Evolutionary conservation across 2,888 invertebrate genomes (phyloP).

Genomic region (Platycnemis pennipes): DNA sequence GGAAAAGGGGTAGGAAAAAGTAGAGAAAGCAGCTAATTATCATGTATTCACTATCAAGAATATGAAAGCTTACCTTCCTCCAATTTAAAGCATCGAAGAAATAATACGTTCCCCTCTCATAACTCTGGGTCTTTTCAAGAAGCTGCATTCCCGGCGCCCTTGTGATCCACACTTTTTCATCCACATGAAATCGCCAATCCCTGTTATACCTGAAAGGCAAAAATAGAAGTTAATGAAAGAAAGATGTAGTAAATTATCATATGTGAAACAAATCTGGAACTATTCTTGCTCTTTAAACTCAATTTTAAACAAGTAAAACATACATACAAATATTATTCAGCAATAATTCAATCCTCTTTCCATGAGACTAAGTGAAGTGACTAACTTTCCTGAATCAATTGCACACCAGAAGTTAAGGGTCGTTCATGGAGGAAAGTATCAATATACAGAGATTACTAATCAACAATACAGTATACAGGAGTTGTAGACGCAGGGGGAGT

Average conservation of each 20-base stretch:
- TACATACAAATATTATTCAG: too few relatives aligned
- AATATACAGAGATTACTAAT: too few relatives aligned
- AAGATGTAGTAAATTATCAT: background rate
- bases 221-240: background rate
- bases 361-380: too few relatives aligned
- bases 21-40: background rate
- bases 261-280: background rate
- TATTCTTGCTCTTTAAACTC: background rate
- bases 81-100: constrained; percentile 99
- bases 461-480: too few relatives aligned
- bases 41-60: background rate
- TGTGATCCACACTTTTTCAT: constrained; percentile 99
- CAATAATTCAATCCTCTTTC: too few relatives aligned
- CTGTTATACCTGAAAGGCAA: constrained; percentile 89
- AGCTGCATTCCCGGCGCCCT: constrained; percentile 97
- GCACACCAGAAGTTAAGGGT: too few relatives aligned
- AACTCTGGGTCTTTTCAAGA: constrained; percentile 96
- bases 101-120: constrained; percentile 99
- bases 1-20: background rate
- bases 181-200: constrained; percentile 99
- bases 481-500: too few relatives aligned
- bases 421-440: too few relatives aligned
- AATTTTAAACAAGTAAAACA: background rate
- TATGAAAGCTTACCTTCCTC: constrained; percentile 88
- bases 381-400: too few relatives aligned